phyloP scores from a whole-genome alignment of 1,140 invertebrate species.

The Hyles euphorbiae region DNA sequence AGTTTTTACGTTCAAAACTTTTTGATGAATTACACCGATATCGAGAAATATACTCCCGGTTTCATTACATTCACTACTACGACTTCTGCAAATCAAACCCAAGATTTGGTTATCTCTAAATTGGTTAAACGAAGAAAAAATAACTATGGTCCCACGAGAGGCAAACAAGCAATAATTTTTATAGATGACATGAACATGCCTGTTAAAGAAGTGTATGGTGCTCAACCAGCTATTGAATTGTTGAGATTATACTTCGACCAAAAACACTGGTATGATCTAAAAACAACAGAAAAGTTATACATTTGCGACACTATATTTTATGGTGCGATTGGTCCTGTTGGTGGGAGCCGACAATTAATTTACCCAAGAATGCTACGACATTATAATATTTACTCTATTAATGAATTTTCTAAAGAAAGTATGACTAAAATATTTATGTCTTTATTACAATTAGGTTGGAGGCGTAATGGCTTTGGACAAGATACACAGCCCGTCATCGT shows the following conservation, averaged over 20 bases:
- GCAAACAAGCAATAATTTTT: conserved; percentile 87
- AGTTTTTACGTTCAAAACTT: conserved; percentile 92
- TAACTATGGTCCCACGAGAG: conserved; percentile 87
- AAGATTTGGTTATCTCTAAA: conserved; percentile 91
- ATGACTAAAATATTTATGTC: conserved; percentile 90
- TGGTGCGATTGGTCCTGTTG: conserved; percentile 90
- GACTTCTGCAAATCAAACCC: conserved; percentile 90
- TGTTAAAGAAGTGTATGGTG: conserved; percentile 88
- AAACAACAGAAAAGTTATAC: conserved; percentile 84
- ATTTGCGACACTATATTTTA: conserved; percentile 88
- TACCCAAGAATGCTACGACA: conserved; percentile 91
- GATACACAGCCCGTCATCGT: conserved; percentile 84
- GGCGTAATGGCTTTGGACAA: conserved; percentile 86
- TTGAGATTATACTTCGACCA: conserved; percentile 93
- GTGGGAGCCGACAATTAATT: conserved; percentile 89
- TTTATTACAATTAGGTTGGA: conserved; percentile 84
- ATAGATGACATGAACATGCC: conserved; percentile 97
- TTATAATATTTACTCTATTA: conserved; percentile 91
- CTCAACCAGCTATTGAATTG: conserved; percentile 93
- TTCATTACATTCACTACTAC: conserved; percentile 94
- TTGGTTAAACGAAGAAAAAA: conserved; percentile 85
- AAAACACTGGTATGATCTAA: conserved; percentile 91
- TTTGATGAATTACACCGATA: conserved; percentile 86
- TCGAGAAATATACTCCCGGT: conserved; percentile 84
- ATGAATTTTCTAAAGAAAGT: conserved; percentile 90